phyloP scores from a whole-genome alignment of 2,113 vertebrate genomes.

The Rafetus swinhoei region DNA sequence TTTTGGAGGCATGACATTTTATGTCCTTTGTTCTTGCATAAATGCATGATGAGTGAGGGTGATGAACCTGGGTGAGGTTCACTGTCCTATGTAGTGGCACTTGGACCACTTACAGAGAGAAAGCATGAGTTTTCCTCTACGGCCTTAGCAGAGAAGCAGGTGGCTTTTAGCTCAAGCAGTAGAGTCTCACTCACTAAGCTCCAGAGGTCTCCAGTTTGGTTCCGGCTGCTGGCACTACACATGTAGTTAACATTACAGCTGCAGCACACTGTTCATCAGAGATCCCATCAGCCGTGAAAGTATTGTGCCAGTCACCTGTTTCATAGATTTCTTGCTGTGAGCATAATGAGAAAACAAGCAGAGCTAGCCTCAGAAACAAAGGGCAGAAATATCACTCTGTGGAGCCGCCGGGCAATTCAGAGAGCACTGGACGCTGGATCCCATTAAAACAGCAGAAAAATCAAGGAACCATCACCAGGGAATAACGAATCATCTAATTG shows the following conservation, averaged over 20 bases:
- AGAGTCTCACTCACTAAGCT: too few relatives aligned
- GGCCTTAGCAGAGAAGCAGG: too few relatives aligned
- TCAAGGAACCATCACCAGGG: slow-evolving; percentile 2
- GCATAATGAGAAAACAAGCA: slow-evolving; percentile 68
- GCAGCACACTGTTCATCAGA: background rate
- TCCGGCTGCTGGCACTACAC: too few relatives aligned
- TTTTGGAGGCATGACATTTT: slow-evolving; percentile 4
- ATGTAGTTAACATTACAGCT: background rate
- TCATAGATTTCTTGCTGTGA: slow-evolving; percentile 66
- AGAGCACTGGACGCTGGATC: slow-evolving; percentile 10
- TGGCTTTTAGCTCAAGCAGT: too few relatives aligned
- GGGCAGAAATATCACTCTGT: slow-evolving; percentile 30
- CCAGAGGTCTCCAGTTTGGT: too few relatives aligned
- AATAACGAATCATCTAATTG: slow-evolving; percentile 50
- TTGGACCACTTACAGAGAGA: too few relatives aligned
- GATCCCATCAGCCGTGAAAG: slow-evolving; percentile 46
- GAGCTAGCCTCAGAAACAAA: slow-evolving; percentile 35
- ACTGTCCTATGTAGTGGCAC: too few relatives aligned
- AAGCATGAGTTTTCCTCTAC: too few relatives aligned
- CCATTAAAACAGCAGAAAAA: slow-evolving; percentile 28
- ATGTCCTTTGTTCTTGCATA: slow-evolving; percentile 19
- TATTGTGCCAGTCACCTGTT: slow-evolving; percentile 58
- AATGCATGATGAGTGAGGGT: background rate
- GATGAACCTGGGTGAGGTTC: too few relatives aligned
- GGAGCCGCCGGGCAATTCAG: slow-evolving; percentile 31